These are phyloP conservation scores for Mobula hypostoma DNA, from an alignment of 2,113 vertebrate species.

Conservation along the genomic window DNA sequence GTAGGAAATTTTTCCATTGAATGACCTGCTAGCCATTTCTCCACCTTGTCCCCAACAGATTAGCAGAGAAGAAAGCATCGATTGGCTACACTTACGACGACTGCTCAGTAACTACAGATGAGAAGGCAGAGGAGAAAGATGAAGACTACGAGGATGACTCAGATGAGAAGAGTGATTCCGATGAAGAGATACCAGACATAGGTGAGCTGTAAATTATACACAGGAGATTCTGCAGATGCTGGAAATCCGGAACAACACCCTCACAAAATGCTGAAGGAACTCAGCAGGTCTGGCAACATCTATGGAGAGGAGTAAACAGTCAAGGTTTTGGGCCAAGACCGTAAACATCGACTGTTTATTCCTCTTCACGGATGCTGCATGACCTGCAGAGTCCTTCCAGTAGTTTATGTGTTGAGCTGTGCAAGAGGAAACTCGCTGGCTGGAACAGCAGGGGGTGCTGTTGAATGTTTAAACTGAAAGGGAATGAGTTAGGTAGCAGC, in stretches of 20 bases:
- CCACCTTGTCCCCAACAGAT: constrained; percentile 50
- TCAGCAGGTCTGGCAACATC: no score
- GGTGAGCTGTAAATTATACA: constrained; percentile 51
- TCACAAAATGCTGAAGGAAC: no score
- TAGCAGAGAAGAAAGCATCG: constrained; percentile 83
- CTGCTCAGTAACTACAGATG: constrained; percentile 76
- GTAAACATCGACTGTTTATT: no score
- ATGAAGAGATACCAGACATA: constrained; percentile 92
- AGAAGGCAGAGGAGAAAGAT: constrained; percentile 65
- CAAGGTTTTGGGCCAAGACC: no score
- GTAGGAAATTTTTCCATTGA: neutral
- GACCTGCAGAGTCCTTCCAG: no score
- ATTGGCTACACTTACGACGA: constrained; percentile 95
- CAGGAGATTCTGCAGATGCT: no score
- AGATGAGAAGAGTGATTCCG: constrained; percentile 81
- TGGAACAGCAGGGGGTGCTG: no score
- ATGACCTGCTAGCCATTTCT: neutral
- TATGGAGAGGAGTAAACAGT: no score
- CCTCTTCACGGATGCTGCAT: no score
- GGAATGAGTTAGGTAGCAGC: neutral
- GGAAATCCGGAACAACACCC: no score
- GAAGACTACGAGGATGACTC: constrained; percentile 75
- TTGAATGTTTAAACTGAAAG: neutral
- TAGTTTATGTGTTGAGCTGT: no score
- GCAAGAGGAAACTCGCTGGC: neutral